A percentile compares a stretch with the other conserved stretches of the same genome.
phyloP scores from a whole-genome alignment of 2,113 vertebrate genomes.

The Lota lota region DNA sequence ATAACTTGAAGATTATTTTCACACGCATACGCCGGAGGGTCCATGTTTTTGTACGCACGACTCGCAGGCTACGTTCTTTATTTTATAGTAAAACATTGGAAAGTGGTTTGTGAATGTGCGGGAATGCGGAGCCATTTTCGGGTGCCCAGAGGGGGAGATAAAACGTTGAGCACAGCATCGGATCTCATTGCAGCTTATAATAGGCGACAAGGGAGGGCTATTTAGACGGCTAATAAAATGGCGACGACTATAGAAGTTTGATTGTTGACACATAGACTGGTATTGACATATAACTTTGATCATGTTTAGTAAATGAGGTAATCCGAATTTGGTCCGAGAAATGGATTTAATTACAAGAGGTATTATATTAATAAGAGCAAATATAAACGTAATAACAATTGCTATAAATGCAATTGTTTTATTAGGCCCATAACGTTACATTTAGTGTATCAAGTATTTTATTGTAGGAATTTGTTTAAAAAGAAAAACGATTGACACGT shows the following conservation, averaged over 20 bases:
- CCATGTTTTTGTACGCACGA: not conserved
- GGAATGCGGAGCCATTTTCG: constrained; percentile 65
- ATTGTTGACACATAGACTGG: constrained; percentile 37
- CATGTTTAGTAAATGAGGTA: not conserved
- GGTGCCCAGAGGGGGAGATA: constrained; percentile 54
- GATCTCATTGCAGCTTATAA: constrained; percentile 50
- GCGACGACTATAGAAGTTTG: constrained; percentile 57
- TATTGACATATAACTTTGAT: no score
- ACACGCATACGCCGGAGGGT: not conserved
- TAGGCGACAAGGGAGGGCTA: constrained; percentile 45
- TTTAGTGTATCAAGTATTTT: no score
- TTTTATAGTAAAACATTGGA: constrained; percentile 30
- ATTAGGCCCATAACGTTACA: no score
- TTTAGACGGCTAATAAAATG: constrained; percentile 67
- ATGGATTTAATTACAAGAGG: no score
- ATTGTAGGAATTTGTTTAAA: no score
- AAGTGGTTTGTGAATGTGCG: constrained; percentile 48
- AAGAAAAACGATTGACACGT: no score
- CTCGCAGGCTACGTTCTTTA: not conserved
- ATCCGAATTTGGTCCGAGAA: not conserved
- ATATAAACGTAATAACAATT: no score
- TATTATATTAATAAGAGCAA: no score
- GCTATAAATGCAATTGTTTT: no score
- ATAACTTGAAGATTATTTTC: constrained; percentile 18
- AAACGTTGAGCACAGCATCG: constrained; percentile 42